phyloP scores from a whole-genome alignment of 1,140 invertebrate species.

The Phthorimaea operculella region DNA sequence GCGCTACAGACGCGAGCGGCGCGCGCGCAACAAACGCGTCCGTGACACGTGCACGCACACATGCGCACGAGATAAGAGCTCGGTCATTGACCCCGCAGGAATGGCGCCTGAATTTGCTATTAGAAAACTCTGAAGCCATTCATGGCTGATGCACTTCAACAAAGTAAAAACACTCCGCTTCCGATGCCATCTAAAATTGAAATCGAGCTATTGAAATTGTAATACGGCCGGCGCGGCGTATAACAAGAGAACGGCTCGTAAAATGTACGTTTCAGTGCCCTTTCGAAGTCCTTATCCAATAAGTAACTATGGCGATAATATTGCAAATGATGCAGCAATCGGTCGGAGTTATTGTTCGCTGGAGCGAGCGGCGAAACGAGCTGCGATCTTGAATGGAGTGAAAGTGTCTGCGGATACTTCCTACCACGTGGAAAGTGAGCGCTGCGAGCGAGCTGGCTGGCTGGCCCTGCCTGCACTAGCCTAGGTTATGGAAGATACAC shows the following conservation, averaged over 20 bases:
- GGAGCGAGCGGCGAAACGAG: constrained; percentile 39
- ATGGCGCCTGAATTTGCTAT: constrained; percentile 47
- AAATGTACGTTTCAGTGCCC: too few relatives aligned
- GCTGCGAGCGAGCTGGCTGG: constrained; percentile 14
- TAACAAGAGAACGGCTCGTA: too few relatives aligned
- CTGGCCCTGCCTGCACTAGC: constrained; percentile 34
- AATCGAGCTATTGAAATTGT: not conserved
- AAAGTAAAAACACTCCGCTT: not conserved
- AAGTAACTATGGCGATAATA: constrained; percentile 9
- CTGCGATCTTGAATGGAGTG: constrained; percentile 61
- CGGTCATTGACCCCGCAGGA: constrained; percentile 50
- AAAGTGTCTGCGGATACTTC: constrained; percentile 59
- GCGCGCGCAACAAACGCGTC: constrained; percentile 30
- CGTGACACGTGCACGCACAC: constrained; percentile 34
- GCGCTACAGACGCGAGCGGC: constrained; percentile 20
- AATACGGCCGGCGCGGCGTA: not conserved
- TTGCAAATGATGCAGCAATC: constrained; percentile 29
- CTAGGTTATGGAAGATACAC: constrained; percentile 30
- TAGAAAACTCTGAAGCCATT: constrained; percentile 24
- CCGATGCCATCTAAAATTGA: not conserved
- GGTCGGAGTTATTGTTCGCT: constrained; percentile 35
- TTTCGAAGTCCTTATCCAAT: not conserved
- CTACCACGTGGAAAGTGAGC: constrained; percentile 60
- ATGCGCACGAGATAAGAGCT: constrained; percentile 48
- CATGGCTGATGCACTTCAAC: not conserved